Conservation (phyloP, 1,140 invertebrate genomes). For the Lepidotrigona ventralis region DNA sequence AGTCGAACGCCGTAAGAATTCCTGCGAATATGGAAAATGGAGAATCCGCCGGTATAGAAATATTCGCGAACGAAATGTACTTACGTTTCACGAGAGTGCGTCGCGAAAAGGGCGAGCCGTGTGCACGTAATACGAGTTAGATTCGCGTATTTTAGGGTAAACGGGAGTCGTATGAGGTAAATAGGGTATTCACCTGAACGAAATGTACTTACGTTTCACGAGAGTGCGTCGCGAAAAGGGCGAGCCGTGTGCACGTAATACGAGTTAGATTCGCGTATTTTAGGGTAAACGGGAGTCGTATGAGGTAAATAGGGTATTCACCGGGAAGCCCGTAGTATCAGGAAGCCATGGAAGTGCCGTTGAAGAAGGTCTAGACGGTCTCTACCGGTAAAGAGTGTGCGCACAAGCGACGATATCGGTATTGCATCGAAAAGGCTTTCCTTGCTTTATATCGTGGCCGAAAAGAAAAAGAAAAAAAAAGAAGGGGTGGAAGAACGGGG, state of each 20-base stretch:
- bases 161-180: slow-evolving; percentile 54
- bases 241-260: slow-evolving; percentile 26
- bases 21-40: too few relatives aligned
- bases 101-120: neutral
- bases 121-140: slow-evolving; percentile 39
- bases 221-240: neutral
- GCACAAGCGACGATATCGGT: slow-evolving; percentile 45
- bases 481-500: too few relatives aligned
- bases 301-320: slow-evolving; percentile 62
- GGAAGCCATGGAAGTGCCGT: slow-evolving; percentile 56
- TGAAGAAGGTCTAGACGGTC: slow-evolving; percentile 59
- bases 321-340: slow-evolving; percentile 59
- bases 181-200: slow-evolving; percentile 63
- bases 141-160: slow-evolving; percentile 56
- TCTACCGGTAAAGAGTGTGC: slow-evolving; percentile 39
- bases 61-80: neutral
- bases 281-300: slow-evolving; percentile 56
- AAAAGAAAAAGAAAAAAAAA: neutral
- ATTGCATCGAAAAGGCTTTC: slow-evolving; percentile 49
- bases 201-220: neutral
- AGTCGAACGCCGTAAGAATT: neutral
- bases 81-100: neutral
- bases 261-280: slow-evolving; percentile 48
- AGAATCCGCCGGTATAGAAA: neutral
- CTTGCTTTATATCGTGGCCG: slow-evolving; percentile 41